A percentile compares a stretch with the other conserved stretches of the same genome.
Evolutionary conservation across 2,113 vertebrate species (phyloP).

Genomic region (Rostratula benghalensis): DNA sequence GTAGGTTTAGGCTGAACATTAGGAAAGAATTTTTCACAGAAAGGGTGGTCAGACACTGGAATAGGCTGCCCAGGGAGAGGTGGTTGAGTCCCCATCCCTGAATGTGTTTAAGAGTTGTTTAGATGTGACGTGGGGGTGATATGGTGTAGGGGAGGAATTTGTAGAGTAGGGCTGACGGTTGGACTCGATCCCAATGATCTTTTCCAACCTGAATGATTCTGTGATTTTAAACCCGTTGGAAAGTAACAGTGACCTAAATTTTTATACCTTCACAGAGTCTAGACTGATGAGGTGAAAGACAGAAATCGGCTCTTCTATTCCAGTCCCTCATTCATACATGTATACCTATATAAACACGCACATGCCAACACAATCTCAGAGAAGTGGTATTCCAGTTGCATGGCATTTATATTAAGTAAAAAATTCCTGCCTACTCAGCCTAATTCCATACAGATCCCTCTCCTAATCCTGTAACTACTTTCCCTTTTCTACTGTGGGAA

Average conservation of each 20-base stretch:
- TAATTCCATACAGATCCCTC: background rate
- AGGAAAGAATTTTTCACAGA: too few relatives aligned
- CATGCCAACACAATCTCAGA: background rate
- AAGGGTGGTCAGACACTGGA: too few relatives aligned
- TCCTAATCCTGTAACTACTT: background rate
- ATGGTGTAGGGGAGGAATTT: too few relatives aligned
- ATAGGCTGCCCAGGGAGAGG: too few relatives aligned
- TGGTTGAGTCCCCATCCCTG: too few relatives aligned
- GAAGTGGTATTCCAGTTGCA: background rate
- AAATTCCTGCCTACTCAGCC: background rate
- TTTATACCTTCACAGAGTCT: background rate
- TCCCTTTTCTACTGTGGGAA: background rate
- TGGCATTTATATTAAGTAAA: background rate
- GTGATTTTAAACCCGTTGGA: background rate
- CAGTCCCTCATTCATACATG: background rate
- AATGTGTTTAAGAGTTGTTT: too few relatives aligned
- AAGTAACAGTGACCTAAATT: background rate
- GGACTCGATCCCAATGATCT: too few relatives aligned
- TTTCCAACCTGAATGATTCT: too few relatives aligned
- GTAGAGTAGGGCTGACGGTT: too few relatives aligned
- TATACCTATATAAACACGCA: fast-evolving
- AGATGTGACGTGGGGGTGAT: too few relatives aligned
- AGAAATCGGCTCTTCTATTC: background rate
- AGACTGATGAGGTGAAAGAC: background rate
- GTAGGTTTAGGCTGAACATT: too few relatives aligned